Base-by-base conservation (phyloP, 2,797 vertebrate genomes). In the Gadopsis bispinosus region DNA sequence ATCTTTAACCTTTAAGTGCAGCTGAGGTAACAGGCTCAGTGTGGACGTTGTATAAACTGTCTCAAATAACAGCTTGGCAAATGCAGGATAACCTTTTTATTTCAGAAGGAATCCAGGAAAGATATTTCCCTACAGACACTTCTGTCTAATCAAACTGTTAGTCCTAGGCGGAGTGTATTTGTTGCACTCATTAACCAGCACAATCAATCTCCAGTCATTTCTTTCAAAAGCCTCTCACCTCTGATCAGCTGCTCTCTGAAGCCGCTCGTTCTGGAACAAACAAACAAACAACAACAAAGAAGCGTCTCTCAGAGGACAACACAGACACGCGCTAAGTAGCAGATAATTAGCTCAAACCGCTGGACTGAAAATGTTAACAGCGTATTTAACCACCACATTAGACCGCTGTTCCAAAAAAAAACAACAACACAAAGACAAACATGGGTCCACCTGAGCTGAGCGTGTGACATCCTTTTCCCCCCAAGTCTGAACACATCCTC, bases 311-410 rank as follows among this genome's bases (percentile, higher is more conserved):
- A 10, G 72, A 85, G 77, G 80, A 81, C 76, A 39, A 75, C 20
- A 45, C 73, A 76, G 69, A 58, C 60, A 26, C 63, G 7, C 51
- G 68, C 78, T 89, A 85, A 88, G 88, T 86, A 86, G 76, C 55
- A n/a, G 69, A 68, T 86, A 77, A 89, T 90, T 87, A 84, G 80
- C 47, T 68, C 51, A 69, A 90, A 86, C 79, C 4, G n/a, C 68
- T 56, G 59, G 77, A 75, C 81, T 78, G 80, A 79, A 81, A 84
- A 82, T 88, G 86, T 88, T 85, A 86, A 76, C 81, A 86, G 58
- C 68, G 37, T 90, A 69, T 87, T 84, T 62, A 75, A 84, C 71
- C 68, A 75, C 7, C 9, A 39, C 39, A 37, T 73, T 60, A 71
- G 37, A 47, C 13, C 5, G 8, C 39, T n/a, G 50, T 3, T 80